Evolutionary conservation across 1,140 invertebrate species (phyloP).

Genomic region (Portunus trituberculatus): DNA sequence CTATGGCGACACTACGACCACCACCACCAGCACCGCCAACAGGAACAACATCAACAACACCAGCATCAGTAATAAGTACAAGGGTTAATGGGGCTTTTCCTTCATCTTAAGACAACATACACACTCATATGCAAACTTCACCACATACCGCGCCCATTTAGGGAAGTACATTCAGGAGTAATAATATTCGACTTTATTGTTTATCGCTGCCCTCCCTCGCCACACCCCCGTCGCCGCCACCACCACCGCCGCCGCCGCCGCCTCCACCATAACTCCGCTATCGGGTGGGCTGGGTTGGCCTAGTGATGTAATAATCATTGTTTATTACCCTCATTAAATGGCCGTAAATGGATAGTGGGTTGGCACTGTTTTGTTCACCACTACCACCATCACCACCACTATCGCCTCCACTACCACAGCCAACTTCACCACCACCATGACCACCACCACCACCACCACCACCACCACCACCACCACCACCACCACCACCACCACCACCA

Average conservation of each 20-base stretch:
- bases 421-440: not conserved
- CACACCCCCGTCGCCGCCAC: no score
- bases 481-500: not conserved
- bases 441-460: not conserved
- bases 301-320: slow-evolving; percentile 23
- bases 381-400: not conserved
- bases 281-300: not conserved
- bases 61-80: not conserved
- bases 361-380: not conserved
- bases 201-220: not conserved
- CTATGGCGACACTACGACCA: not conserved
- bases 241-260: not conserved
- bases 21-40: not conserved
- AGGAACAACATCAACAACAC: not conserved
- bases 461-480: not conserved
- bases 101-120: not conserved
- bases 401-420: not conserved
- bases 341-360: not conserved
- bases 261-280: not conserved
- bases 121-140: not conserved
- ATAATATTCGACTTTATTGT: slow-evolving; percentile 1
- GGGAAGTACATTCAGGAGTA: slow-evolving; percentile 7
- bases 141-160: not conserved
- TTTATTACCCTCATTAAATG: slow-evolving; percentile 4
- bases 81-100: not conserved